phyloP scores from a whole-genome alignment of 2,113 vertebrate species.

The Vanacampus margaritifer region DNA sequence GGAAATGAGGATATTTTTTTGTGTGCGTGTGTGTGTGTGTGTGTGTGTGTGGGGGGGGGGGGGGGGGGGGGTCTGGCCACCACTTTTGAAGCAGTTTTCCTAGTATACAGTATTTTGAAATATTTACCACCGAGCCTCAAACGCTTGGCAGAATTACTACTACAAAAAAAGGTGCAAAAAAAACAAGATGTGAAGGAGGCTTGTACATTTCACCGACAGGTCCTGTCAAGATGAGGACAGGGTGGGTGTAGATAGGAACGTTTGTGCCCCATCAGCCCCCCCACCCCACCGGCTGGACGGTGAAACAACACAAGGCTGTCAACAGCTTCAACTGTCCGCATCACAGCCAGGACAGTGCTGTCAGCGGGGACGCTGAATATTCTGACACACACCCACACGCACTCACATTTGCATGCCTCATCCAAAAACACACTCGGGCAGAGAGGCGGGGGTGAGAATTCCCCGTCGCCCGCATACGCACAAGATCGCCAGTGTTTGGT shows the following conservation, averaged over 20 bases:
- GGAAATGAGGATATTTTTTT: too few relatives aligned
- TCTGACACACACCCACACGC: slow-evolving; percentile 1
- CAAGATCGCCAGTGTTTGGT: slow-evolving; percentile 29
- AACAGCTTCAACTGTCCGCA: slow-evolving; percentile 40
- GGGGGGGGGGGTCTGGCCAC: too few relatives aligned
- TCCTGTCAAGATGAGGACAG: not conserved
- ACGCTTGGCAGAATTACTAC: too few relatives aligned
- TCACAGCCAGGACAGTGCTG: slow-evolving; percentile 43
- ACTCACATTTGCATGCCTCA: slow-evolving; percentile 20
- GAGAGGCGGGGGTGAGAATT: not conserved
- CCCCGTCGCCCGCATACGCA: slow-evolving; percentile 12
- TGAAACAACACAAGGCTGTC: slow-evolving; percentile 55
- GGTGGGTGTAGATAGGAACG: not conserved
- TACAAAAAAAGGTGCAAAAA: not conserved
- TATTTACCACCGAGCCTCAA: too few relatives aligned
- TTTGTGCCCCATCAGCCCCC: slow-evolving; percentile 26
- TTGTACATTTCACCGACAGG: slow-evolving; percentile 22
- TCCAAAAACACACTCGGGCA: slow-evolving; percentile 24
- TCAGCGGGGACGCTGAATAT: slow-evolving; percentile 29
- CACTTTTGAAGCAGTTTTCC: too few relatives aligned
- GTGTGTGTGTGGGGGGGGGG: too few relatives aligned
- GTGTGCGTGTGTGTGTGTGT: too few relatives aligned
- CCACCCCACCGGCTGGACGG: slow-evolving; percentile 19
- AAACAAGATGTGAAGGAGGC: not conserved
- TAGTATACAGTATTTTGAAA: too few relatives aligned